Evolutionary conservation across 2,888 invertebrate genomes (phyloP).

Genomic region (Phoronis australis): DNA sequence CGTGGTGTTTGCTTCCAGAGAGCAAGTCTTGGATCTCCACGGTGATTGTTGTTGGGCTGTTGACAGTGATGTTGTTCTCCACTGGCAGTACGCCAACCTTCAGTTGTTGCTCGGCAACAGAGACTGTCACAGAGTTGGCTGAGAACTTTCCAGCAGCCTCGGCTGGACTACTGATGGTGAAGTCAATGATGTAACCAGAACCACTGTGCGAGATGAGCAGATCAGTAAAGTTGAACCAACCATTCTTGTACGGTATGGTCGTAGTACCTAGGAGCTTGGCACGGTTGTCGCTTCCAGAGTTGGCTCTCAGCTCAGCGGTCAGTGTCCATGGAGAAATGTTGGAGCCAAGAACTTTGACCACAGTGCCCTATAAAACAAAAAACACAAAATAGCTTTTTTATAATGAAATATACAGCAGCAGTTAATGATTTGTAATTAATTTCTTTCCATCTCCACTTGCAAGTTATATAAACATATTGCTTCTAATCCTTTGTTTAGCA

Average conservation of each 20-base stretch:
- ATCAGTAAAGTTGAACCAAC: not conserved
- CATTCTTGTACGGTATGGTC: not conserved
- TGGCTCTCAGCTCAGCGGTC: not conserved
- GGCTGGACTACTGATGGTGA: not conserved
- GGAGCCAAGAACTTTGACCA: not conserved
- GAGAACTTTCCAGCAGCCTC: not conserved
- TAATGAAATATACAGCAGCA: too few species aligned
- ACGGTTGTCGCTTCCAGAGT: not conserved
- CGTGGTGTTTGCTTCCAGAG: not conserved
- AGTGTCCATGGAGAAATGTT: not conserved
- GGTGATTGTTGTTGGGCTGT: not conserved
- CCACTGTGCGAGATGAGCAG: not conserved
- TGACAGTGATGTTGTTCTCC: not conserved
- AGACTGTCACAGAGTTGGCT: not conserved
- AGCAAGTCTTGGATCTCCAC: not conserved
- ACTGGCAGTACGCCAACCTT: not conserved
- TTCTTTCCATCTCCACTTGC: too few species aligned
- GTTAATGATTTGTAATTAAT: too few species aligned
- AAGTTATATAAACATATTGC: too few species aligned
- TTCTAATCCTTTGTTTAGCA: too few species aligned
- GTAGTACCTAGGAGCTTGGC: not conserved
- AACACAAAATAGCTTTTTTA: too few species aligned
- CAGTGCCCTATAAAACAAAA: not conserved
- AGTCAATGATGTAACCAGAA: not conserved
- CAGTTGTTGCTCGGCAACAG: not conserved